Percentiles rank a stretch among this genome's conserved stretches.
Conservation (phyloP, 1,140 invertebrate species). For the Grapholita molesta region DNA sequence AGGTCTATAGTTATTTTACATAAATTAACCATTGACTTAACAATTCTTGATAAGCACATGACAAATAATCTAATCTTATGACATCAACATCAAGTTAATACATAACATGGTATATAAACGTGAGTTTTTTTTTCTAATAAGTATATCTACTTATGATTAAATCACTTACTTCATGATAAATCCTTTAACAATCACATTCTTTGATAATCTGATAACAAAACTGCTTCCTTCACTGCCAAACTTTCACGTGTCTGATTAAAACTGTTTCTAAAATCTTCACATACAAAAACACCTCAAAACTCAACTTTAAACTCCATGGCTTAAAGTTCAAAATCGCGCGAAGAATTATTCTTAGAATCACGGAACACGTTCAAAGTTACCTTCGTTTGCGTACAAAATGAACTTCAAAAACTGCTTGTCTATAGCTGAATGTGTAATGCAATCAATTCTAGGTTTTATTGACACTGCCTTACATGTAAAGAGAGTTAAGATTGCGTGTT, state of each 20-base stretch:
- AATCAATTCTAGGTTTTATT: neutral
- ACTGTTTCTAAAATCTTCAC: neutral
- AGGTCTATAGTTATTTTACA: too few species aligned
- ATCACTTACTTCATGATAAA: neutral
- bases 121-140: too few species aligned
- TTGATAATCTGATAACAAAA: neutral
- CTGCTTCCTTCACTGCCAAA: neutral
- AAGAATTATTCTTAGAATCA: neutral
- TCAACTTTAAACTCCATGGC: neutral
- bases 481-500: neutral
- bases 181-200: neutral
- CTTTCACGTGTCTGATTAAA: constrained; percentile 3
- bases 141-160: too few species aligned
- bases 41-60: too few species aligned
- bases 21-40: too few species aligned
- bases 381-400: constrained; percentile 6
- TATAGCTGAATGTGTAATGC: neutral
- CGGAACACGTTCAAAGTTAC: constrained; percentile 3
- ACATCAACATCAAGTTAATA: too few species aligned
- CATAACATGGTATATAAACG: too few species aligned
- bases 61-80: too few species aligned
- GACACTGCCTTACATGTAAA: neutral
- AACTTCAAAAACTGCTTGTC: neutral
- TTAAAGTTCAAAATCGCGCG: neutral
- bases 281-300: neutral